phyloP scores from a whole-genome alignment of 2,888 invertebrate genomes.

The Caenorhabditis sp. region DNA sequence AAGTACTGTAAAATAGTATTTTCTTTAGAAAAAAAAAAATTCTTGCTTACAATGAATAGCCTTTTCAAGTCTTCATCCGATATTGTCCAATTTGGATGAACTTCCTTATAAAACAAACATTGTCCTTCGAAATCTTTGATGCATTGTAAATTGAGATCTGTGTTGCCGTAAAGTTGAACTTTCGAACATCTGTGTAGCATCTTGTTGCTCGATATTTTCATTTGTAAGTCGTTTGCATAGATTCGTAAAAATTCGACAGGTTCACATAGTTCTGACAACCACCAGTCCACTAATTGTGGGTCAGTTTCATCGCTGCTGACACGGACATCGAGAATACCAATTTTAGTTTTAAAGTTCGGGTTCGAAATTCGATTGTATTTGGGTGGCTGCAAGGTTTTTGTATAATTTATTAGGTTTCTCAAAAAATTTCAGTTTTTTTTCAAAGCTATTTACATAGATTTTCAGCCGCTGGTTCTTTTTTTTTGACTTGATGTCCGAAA shows the following conservation, averaged over 20 bases:
- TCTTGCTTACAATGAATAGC: background rate
- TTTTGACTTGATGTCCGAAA: too few relatives aligned
- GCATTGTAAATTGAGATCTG: background rate
- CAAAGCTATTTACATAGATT: too few relatives aligned
- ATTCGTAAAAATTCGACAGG: background rate
- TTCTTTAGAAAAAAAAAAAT: too few relatives aligned
- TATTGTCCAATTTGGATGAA: background rate
- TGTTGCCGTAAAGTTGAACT: background rate
- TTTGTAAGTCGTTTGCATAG: background rate
- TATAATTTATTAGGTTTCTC: too few relatives aligned
- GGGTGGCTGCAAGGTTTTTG: background rate
- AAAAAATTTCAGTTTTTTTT: too few relatives aligned
- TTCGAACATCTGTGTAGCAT: background rate
- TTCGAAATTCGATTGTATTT: background rate
- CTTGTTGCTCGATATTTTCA: background rate
- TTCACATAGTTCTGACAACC: background rate
- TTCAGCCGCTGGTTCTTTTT: too few relatives aligned
- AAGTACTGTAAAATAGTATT: too few relatives aligned
- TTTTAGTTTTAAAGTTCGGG: background rate
- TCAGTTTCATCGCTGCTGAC: background rate
- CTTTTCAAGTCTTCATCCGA: background rate
- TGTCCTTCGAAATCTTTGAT: background rate
- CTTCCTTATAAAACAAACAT: background rate
- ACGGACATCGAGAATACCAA: background rate
- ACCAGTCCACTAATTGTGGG: background rate